Conservation (phyloP, 2,797 vertebrate species). For the Trachurus trachurus region DNA sequence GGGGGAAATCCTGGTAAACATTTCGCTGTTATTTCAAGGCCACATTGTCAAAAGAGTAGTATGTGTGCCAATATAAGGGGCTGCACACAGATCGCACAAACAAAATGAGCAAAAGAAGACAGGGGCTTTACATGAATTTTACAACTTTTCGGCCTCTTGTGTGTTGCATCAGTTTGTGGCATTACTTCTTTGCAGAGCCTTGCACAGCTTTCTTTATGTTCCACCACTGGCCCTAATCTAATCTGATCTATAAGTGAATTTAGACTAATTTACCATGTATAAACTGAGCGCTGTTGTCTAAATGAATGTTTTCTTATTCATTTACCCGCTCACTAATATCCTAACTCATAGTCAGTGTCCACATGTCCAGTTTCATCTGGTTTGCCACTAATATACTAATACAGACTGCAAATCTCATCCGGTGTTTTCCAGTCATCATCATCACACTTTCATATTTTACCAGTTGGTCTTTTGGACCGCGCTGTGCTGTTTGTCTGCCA, state of each 20-base stretch:
- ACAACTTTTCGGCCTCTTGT: too few relatives aligned
- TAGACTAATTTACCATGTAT: not conserved
- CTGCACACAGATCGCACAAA: too few relatives aligned
- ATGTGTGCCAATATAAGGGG: too few relatives aligned
- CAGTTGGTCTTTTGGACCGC: constrained; percentile 57
- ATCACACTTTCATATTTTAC: constrained; percentile 43
- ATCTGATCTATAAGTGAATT: not conserved
- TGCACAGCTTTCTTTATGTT: too few relatives aligned
- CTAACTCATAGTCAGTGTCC: not conserved
- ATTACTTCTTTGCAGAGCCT: too few relatives aligned
- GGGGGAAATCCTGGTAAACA: not conserved
- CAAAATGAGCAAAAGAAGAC: too few relatives aligned
- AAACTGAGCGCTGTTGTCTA: constrained; percentile 4
- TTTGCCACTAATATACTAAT: constrained; percentile 23
- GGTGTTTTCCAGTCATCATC: constrained; percentile 46
- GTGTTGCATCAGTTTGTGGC: too few relatives aligned
- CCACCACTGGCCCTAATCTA: not conserved
- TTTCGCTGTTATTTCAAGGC: too few relatives aligned
- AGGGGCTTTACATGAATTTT: too few relatives aligned
- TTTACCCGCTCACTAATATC: not conserved
- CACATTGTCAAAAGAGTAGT: too few relatives aligned
- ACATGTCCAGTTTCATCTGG: constrained; percentile 30
- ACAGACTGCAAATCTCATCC: constrained; percentile 12
- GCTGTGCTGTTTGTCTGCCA: constrained; percentile 53
- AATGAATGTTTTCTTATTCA: constrained; percentile 17